Evolutionary conservation across 2,888 invertebrate genomes (phyloP).

Genomic region (Drosophila nigritarsus): DNA sequence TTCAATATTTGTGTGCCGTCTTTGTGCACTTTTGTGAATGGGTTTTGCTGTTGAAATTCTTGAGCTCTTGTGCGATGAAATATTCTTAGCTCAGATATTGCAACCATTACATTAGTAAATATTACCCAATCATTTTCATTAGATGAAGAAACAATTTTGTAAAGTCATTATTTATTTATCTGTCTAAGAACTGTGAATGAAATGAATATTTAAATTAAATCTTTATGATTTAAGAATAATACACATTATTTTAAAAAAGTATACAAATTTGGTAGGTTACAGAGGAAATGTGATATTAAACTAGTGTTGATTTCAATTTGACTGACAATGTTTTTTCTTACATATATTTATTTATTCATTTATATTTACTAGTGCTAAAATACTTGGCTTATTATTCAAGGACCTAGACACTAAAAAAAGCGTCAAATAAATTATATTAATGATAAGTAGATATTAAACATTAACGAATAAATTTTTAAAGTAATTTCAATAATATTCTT

Average conservation of each 20-base stretch:
- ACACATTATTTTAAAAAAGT: neutral
- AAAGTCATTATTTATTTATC: neutral
- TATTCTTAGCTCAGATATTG: constrained; percentile 32
- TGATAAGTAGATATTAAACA: neutral
- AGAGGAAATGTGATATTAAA: neutral
- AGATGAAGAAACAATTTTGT: neutral
- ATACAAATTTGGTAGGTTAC: neutral
- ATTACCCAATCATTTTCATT: constrained; percentile 33
- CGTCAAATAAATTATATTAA: neutral
- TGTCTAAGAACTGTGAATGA: neutral
- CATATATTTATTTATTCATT: too few species aligned
- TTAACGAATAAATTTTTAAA: neutral
- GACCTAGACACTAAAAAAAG: neutral
- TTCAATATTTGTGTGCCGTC: constrained; percentile 67
- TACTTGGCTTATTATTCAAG: neutral
- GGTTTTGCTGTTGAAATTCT: constrained; percentile 49
- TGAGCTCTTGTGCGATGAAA: constrained; percentile 41
- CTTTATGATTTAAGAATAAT: neutral
- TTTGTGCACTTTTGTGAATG: constrained; percentile 64
- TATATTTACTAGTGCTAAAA: neutral
- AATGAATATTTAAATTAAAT: neutral
- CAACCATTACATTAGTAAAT: constrained; percentile 48
- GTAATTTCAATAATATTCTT: too few species aligned
- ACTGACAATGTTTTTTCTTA: neutral
- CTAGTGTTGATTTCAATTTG: neutral